Evolutionary conservation across 2,113 vertebrate genomes (phyloP), one percentile per base, ranked within the genome.

Genomic region (Echinops telfairi): DNA sequence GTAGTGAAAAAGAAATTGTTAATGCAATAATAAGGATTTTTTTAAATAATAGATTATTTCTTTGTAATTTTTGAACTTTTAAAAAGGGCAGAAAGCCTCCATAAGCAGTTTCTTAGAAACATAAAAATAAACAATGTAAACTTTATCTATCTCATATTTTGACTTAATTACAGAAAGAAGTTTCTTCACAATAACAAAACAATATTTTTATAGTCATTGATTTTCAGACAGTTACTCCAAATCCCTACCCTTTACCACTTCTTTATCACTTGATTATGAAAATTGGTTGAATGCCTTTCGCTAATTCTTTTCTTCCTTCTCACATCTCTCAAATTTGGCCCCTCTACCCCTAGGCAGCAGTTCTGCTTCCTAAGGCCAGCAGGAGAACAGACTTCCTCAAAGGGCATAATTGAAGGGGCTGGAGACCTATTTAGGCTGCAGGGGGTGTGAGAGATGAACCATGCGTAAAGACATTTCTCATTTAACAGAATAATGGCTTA

Each of bases 11-110:
- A 33, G 22, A 76, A 20, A 20, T 2, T 64, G 3, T 93, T 79
- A 5, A 19, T 90, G 33, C 40, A 90, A 92, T 90, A 80, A 66
- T 25, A 83, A 87, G 22, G 71, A 86, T 5, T 40, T 3, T 40
- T 38, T 22, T 85, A 77, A 73, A 73, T 75, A 29, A 58, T 33
- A 71, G 78, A 53, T 88, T 66, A 4, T 62, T 82, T 78, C 77
- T 66, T 81, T 89, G 5, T 7, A 68, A 29, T 64, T 91, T 82
- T 68, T n/a, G 20, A 89, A 82, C 27, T 31, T 29, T 94, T 83
- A 3, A 88, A 68, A 16, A 80, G 6, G 14, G 64, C 10, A 83
- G 47, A 53, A 53, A 53, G 31, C 88, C 40, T 89, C n/a, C 27
- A 40, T 40, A 40, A 40, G 40, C 40, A 79, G 7, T 16, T 16